Base-by-base conservation (phyloP, 2,797 vertebrate species). In the Coccyzus lansbergi region DNA sequence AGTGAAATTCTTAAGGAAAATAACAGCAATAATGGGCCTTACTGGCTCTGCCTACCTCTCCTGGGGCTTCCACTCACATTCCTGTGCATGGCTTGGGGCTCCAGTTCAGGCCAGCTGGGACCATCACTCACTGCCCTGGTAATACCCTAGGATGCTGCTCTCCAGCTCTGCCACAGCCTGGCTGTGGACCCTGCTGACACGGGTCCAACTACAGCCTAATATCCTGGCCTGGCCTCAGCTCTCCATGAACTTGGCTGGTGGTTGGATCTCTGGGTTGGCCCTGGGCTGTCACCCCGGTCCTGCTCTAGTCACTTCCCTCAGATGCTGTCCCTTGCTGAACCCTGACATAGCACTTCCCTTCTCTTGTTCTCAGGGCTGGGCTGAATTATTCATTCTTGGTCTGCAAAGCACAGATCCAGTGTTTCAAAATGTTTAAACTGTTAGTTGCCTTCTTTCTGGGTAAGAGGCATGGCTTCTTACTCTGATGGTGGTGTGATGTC, bases 131-230 rank as follows among this genome's bases (percentile, higher is more conserved):
- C 34, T 74, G 33, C 3, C 36, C 31, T 67, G 3, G 15, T 8
- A 36, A n/a, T 0, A 3, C 60, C 0, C 0, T 14, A 33, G 71
- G 67, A 36, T 58, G 24, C 59, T 4, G 7, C 17, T 63, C 7
- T 46, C 48, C 58, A 34, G 15, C 29, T 38, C 28, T 34, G 31
- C 29, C 36, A 63, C 46, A 36, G 34, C 64, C 36, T 65, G 58
- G 38, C 44, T 21, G 6, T 0, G 2, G 18, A 17, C 29, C 36
- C 55, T 22, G 38, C 38, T 58, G 36, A 2, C 1, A 24, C 34
- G 59, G 38, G 10, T 10, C 20, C 40, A 34, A 46, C 71, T 77
- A 28, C 58, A 42, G 21, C 10, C 64, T 49, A 4, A 52, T 51
- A 44, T 2, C 52, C 60, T 86, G 63, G 36, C 28, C 51, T 76